Conservation (phyloP, 2,113 vertebrate species). For the Coracopsis vasa region DNA sequence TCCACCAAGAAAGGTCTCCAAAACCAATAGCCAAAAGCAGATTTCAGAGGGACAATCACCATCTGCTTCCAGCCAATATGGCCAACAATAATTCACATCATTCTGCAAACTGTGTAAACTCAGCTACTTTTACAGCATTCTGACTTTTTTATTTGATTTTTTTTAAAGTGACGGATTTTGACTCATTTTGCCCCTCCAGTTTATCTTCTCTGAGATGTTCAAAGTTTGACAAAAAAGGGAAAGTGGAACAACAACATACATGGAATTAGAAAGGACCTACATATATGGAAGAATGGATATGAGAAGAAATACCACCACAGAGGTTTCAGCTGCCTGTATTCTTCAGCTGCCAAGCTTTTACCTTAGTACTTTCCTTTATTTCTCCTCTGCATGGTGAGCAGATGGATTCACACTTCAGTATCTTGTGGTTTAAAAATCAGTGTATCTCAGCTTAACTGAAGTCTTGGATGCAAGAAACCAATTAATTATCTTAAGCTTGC, state of each 20-base stretch:
- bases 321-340: neutral
- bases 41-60: neutral
- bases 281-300: neutral
- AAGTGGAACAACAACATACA: neutral
- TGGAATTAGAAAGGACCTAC: neutral
- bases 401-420: conserved; percentile 38
- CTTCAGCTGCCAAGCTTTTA: conserved; percentile 36
- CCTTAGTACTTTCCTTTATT: neutral
- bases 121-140: neutral
- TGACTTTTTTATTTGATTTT: neutral
- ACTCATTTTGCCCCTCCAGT: neutral
- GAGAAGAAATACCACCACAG: neutral
- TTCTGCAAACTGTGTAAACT: neutral
- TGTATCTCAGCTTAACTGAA: conserved; percentile 32
- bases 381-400: neutral
- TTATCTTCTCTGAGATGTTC: neutral
- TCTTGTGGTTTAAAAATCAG: conserved; percentile 14
- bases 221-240: neutral
- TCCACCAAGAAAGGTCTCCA: neutral
- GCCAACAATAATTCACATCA: neutral
- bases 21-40: neutral
- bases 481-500: conserved; percentile 53
- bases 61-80: neutral
- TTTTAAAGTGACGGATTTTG: neutral
- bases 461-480: conserved; percentile 18